phyloP scores from a whole-genome alignment of 2,797 vertebrate genomes.

The Eulemur albifrons region DNA sequence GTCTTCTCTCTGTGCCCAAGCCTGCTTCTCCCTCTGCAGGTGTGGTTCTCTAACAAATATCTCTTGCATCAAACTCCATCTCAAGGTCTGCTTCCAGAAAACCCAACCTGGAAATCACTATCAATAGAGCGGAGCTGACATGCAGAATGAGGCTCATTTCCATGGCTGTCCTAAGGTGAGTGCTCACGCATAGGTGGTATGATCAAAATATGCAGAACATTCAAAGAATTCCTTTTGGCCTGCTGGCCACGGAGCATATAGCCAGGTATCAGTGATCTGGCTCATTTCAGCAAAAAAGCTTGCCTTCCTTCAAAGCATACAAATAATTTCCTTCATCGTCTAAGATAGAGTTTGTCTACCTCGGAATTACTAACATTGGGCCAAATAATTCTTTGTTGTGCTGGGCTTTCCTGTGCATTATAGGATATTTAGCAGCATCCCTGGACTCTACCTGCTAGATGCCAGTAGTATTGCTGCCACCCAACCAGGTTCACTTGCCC shows the following conservation, averaged over 20 bases:
- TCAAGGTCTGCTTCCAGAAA: background rate
- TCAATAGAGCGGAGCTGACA: background rate
- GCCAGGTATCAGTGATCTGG: background rate
- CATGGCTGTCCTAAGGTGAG: background rate
- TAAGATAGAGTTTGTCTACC: background rate
- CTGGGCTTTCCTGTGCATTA: background rate
- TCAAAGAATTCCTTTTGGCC: background rate
- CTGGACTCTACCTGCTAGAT: background rate
- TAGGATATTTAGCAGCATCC: background rate
- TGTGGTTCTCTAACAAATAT: background rate
- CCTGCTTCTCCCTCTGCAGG: background rate
- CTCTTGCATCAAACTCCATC: background rate
- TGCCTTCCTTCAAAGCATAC: background rate
- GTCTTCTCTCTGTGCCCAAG: background rate
- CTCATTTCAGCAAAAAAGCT: background rate
- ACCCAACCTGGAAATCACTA: background rate
- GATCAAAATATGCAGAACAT: background rate
- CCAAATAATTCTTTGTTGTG: background rate
- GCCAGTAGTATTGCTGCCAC: background rate
- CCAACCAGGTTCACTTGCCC: no score
- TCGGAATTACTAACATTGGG: background rate
- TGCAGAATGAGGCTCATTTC: background rate
- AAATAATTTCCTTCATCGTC: background rate
- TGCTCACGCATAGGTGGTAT: background rate
- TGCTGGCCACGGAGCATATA: background rate